Conservation (phyloP, 2,797 vertebrate species). For the Microtus obscurus region DNA sequence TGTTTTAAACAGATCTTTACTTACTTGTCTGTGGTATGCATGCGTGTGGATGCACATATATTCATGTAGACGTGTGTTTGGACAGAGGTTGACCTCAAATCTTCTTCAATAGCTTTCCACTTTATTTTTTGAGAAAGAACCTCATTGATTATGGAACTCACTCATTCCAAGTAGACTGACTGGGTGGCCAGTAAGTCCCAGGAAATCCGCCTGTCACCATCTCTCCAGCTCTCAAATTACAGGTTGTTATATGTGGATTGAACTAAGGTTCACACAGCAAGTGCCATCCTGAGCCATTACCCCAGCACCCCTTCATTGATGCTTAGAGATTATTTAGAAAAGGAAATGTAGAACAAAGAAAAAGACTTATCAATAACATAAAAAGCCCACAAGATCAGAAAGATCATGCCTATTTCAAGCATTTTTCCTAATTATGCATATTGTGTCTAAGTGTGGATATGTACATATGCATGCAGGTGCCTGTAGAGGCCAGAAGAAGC, state of each 20-base stretch:
- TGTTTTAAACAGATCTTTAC: not conserved
- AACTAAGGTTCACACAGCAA: not conserved
- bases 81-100: not conserved
- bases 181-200: not conserved
- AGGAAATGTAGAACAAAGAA: slow-evolving; percentile 15
- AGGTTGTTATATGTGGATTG: not conserved
- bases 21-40: not conserved
- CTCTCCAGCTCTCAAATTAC: not conserved
- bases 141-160: not conserved
- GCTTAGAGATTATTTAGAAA: slow-evolving; percentile 3
- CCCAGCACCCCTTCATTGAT: not conserved
- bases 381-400: not conserved
- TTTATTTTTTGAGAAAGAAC: not conserved
- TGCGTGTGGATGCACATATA: not conserved
- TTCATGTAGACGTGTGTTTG: not conserved
- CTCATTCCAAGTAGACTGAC: not conserved
- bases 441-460: not conserved
- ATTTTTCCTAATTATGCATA: not conserved
- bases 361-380: slow-evolving; percentile 19
- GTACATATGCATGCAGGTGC: not conserved
- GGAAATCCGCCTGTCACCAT: too few relatives aligned
- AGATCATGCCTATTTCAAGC: not conserved
- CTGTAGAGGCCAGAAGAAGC: not conserved
- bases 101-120: not conserved
- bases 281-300: not conserved